Conservation (phyloP, 2,113 vertebrate species). For the Aythya baeri region DNA sequence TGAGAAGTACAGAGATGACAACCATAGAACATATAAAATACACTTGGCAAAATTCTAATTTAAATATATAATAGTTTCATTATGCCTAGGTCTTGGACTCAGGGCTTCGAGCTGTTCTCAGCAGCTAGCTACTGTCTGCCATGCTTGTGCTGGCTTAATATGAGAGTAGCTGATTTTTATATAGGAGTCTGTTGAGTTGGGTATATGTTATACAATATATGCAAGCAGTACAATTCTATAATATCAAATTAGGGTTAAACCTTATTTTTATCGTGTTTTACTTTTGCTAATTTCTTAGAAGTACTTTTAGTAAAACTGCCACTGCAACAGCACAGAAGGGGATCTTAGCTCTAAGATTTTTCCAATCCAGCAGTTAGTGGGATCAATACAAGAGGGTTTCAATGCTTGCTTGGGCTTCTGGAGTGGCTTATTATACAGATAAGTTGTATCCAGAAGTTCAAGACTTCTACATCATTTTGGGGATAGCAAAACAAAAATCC, state of each 20-base stretch:
- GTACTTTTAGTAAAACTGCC: not conserved
- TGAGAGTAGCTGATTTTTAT: not conserved
- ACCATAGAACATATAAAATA: not conserved
- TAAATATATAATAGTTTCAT: not conserved
- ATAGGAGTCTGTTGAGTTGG: not conserved
- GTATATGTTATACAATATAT: not conserved
- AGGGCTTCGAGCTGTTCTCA: not conserved
- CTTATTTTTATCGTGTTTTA: not conserved
- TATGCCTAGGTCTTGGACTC: not conserved
- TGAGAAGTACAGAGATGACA: not conserved
- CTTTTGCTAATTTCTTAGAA: not conserved
- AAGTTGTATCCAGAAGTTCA: not conserved
- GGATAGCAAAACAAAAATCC: not conserved
- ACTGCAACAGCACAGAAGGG: not conserved
- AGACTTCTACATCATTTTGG: not conserved
- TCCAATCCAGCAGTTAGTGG: not conserved
- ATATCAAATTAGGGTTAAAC: not conserved
- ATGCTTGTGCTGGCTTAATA: not conserved
- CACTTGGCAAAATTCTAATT: not conserved
- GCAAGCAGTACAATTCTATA: not conserved
- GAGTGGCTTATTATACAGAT: not conserved
- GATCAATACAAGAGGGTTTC: not conserved
- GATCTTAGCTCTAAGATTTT: not conserved
- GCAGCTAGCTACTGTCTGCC: not conserved
- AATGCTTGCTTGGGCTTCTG: not conserved